Evolutionary conservation across 1,140 invertebrate species (phyloP).

Genomic region (Homarus americanus): DNA sequence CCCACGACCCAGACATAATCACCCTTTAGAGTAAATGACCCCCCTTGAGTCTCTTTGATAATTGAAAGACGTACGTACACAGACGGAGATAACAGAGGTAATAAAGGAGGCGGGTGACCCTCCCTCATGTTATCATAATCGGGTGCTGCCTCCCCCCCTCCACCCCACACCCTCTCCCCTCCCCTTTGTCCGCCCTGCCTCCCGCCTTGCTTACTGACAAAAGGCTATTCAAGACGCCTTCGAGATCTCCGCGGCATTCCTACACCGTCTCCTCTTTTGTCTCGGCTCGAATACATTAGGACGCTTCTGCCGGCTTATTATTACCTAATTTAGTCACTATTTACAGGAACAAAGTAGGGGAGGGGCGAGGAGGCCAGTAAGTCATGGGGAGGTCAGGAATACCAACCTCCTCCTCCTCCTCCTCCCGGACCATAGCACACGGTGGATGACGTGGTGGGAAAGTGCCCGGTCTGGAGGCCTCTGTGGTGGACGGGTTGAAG

Average conservation of each 20-base stretch:
- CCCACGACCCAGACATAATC: no score
- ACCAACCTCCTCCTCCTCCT: not conserved
- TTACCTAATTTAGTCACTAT: constrained; percentile 71
- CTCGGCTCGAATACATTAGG: constrained; percentile 62
- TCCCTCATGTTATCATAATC: constrained; percentile 9
- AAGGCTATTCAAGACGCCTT: constrained; percentile 33
- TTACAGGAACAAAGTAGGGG: constrained; percentile 72
- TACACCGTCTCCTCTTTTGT: constrained; percentile 1
- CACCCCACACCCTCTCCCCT: not conserved
- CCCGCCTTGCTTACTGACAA: constrained; percentile 25
- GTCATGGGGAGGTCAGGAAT: constrained; percentile 41
- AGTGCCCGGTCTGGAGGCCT: not conserved
- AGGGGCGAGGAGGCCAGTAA: constrained; percentile 55
- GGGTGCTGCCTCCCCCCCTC: not conserved
- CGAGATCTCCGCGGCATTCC: not conserved
- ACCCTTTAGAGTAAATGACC: no score
- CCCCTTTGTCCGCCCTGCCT: not conserved
- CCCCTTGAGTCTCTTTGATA: no score
- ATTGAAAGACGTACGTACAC: no score
- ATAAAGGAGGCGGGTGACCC: constrained; percentile 15
- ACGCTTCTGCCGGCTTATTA: constrained; percentile 68
- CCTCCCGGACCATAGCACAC: constrained; percentile 38
- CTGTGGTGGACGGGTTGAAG: not conserved
- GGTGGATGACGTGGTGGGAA: not conserved
- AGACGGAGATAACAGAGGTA: constrained; percentile 19